Percentiles rank a stretch among this genome's conserved stretches.
These are phyloP conservation scores for Phrynocephalus vlangalii DNA, from an alignment of 2,797 vertebrate species.

Conservation along the genomic window DNA sequence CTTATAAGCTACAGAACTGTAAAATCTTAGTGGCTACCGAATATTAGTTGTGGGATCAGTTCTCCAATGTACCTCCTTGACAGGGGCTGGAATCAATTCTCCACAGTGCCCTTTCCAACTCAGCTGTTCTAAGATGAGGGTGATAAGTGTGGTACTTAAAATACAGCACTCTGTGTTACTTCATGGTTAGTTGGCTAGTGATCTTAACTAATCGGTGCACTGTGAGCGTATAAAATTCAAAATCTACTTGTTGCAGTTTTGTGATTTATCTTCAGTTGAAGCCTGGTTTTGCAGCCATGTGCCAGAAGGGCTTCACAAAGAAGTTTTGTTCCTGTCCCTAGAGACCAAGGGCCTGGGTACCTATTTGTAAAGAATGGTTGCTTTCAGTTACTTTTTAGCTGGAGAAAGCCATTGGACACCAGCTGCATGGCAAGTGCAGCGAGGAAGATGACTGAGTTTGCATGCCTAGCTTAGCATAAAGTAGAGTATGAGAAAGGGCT, in stretches of 20 bases:
- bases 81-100: too few species aligned
- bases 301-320: constrained; percentile 61
- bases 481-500: constrained; percentile 21
- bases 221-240: neutral
- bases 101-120: neutral
- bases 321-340: constrained; percentile 52
- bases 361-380: constrained; percentile 60
- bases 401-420: constrained; percentile 62
- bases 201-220: neutral
- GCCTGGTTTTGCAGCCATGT: neutral
- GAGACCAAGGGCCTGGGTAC: constrained; percentile 32
- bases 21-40: neutral
- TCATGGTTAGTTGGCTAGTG: neutral
- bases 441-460: constrained; percentile 54
- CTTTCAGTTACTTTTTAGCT: constrained; percentile 66
- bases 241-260: neutral
- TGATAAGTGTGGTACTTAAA: neutral
- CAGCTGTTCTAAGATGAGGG: neutral
- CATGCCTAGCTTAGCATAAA: neutral
- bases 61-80: too few species aligned
- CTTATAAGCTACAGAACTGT: neutral
- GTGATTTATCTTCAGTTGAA: neutral
- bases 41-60: neutral
- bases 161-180: neutral
- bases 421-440: constrained; percentile 60